Conservation (phyloP, 2,888 invertebrate genomes). For the Chironomus riparius region DNA sequence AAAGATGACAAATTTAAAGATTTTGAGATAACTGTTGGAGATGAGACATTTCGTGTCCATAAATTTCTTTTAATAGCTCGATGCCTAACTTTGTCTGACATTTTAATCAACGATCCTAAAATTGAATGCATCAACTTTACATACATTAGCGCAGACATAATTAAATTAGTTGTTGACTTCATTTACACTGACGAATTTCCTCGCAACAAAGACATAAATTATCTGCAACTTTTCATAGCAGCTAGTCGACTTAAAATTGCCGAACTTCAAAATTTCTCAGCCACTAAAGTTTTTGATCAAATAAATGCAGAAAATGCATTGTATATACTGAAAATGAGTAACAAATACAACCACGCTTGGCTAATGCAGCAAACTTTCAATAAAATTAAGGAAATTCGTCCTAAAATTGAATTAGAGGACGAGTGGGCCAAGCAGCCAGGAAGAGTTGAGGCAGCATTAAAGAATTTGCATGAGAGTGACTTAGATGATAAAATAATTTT, state of each 20-base stretch:
- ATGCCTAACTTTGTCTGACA: not conserved
- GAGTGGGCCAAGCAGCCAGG: no score
- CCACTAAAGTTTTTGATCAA: not conserved
- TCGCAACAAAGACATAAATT: not conserved
- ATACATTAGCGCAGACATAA: not conserved
- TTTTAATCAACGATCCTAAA: not conserved
- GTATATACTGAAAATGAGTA: no score
- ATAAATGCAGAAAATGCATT: not conserved
- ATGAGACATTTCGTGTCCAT: not conserved
- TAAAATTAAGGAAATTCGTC: no score
- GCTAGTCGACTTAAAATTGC: not conserved
- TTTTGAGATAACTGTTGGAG: not conserved
- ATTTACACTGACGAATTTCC: not conserved
- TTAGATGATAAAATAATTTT: no score
- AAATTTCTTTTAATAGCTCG: not conserved
- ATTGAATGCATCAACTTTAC: not conserved
- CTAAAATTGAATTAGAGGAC: no score
- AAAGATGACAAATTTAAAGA: not conserved
- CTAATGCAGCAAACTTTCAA: no score
- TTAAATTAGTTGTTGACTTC: not conserved
- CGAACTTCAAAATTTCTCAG: not conserved
- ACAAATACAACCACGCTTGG: no score
- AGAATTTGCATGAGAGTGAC: no score
- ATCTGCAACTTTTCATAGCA: not conserved
- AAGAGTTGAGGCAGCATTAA: no score